Conservation (phyloP, 2,888 invertebrate genomes). For the Oscheius onirici region DNA sequence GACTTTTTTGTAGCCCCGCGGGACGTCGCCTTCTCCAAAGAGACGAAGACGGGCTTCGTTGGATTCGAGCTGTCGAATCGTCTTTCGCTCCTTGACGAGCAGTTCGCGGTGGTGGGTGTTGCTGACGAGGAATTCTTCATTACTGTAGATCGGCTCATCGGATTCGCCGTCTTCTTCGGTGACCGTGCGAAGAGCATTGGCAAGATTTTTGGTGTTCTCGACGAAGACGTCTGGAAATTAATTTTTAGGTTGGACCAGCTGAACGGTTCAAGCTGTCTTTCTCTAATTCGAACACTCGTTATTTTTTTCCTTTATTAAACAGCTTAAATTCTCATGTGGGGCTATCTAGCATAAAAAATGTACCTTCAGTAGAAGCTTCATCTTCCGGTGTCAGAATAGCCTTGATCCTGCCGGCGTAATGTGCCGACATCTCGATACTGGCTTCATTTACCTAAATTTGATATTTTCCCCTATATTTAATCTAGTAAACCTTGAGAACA, state of each 20-base stretch:
- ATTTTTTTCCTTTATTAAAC: too few relatives aligned
- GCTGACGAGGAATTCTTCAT: background rate
- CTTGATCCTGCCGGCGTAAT: background rate
- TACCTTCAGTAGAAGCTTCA: too few relatives aligned
- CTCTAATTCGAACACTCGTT: too few relatives aligned
- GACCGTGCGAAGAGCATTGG: conserved; percentile 16
- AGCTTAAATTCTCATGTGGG: background rate
- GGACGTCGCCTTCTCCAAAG: conserved; percentile 35
- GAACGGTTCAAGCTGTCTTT: too few relatives aligned
- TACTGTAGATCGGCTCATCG: background rate
- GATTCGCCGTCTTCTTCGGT: conserved; percentile 12
- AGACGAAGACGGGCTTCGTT: conserved; percentile 35
- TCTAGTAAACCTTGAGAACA: too few relatives aligned
- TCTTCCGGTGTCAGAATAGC: background rate
- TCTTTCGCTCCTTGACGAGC: conserved; percentile 21
- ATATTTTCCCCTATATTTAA: too few relatives aligned
- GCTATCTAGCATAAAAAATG: too few relatives aligned
- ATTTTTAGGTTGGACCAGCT: too few relatives aligned
- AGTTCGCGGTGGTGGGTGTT: background rate
- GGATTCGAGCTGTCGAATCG: conserved; percentile 29
- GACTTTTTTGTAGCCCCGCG: conserved; percentile 28
- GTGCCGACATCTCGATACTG: background rate
- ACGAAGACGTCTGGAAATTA: conserved; percentile 15
- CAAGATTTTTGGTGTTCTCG: conserved; percentile 12
- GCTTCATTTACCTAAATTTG: background rate